Percentiles rank a stretch among this genome's conserved stretches.
Evolutionary conservation across 2,113 vertebrate genomes (phyloP).

Genomic region (Pimephales promelas): DNA sequence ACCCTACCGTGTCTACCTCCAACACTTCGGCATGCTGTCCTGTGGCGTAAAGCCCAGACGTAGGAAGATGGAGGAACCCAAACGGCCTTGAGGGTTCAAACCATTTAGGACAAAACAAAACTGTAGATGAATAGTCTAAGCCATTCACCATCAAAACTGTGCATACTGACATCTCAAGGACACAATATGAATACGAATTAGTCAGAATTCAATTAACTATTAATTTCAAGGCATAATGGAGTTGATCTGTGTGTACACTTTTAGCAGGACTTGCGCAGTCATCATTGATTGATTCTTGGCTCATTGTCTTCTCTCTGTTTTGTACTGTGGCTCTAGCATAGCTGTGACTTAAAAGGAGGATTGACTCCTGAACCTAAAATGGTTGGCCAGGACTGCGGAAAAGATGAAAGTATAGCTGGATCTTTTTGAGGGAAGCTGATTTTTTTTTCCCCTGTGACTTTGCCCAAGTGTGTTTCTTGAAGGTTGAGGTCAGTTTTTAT

Average conservation of each 20-base stretch:
- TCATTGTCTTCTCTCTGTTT: slow-evolving; percentile 19
- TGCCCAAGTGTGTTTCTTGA: neutral
- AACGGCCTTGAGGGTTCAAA: slow-evolving; percentile 7
- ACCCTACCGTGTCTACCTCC: neutral
- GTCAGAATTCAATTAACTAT: slow-evolving; percentile 5
- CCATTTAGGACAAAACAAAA: slow-evolving; percentile 10
- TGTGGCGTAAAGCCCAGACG: slow-evolving; percentile 6
- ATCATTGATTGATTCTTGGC: slow-evolving; percentile 17
- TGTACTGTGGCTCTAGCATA: neutral
- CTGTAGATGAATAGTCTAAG: neutral
- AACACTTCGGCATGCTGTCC: slow-evolving; percentile 8
- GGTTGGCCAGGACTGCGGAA: neutral
- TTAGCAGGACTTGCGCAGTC: neutral
- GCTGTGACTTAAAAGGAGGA: neutral
- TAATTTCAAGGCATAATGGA: neutral
- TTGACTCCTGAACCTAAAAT: neutral
- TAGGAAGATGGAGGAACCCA: neutral
- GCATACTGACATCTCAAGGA: neutral
- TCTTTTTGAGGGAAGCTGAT: neutral
- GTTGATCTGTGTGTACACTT: neutral
- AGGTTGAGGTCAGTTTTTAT: neutral
- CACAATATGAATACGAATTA: slow-evolving; percentile 11
- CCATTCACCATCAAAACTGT: neutral
- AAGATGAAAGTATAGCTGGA: neutral
- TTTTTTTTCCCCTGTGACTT: neutral